Conservation (phyloP, 1,140 invertebrate species). For the Venustaconcha ellipsiformis region DNA sequence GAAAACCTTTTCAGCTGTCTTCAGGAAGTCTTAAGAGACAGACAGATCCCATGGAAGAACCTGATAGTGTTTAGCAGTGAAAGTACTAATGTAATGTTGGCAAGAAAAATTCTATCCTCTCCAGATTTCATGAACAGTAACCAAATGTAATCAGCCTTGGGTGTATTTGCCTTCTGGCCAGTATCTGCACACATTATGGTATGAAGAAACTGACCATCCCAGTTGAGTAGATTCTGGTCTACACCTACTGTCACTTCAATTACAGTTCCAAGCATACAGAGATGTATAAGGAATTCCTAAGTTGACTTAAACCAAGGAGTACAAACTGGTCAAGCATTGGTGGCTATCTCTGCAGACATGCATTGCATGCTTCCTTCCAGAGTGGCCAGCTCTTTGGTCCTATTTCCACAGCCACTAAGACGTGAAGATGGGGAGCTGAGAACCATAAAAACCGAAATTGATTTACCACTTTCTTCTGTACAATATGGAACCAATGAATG, state of each 20-base stretch:
- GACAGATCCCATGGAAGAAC: slow-evolving; percentile 23
- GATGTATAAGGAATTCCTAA: too few relatives aligned
- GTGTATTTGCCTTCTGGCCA: slow-evolving; percentile 23
- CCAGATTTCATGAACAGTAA: slow-evolving; percentile 22
- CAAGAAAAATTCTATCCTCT: slow-evolving; percentile 27
- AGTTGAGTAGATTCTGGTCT: slow-evolving; percentile 10
- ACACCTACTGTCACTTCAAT: slow-evolving; percentile 24
- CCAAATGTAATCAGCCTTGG: slow-evolving; percentile 17
- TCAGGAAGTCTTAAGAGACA: slow-evolving; percentile 19
- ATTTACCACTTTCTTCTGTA: too few relatives aligned
- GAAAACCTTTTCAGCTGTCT: slow-evolving; percentile 13
- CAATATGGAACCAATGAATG: too few relatives aligned
- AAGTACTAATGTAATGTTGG: slow-evolving; percentile 33
- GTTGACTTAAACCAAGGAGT: too few relatives aligned
- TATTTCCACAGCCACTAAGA: too few relatives aligned
- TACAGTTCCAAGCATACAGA: slow-evolving; percentile 11
- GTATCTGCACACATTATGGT: slow-evolving; percentile 1
- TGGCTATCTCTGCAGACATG: too few relatives aligned
- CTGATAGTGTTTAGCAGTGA: slow-evolving; percentile 8
- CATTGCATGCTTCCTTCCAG: too few relatives aligned
- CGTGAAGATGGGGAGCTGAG: too few relatives aligned
- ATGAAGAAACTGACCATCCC: slow-evolving; percentile 10
- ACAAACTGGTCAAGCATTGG: too few relatives aligned
- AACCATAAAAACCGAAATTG: too few relatives aligned
- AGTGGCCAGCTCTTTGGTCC: too few relatives aligned